Conservation (phyloP, 2,888 invertebrate species). For the Maniola hyperantus region DNA sequence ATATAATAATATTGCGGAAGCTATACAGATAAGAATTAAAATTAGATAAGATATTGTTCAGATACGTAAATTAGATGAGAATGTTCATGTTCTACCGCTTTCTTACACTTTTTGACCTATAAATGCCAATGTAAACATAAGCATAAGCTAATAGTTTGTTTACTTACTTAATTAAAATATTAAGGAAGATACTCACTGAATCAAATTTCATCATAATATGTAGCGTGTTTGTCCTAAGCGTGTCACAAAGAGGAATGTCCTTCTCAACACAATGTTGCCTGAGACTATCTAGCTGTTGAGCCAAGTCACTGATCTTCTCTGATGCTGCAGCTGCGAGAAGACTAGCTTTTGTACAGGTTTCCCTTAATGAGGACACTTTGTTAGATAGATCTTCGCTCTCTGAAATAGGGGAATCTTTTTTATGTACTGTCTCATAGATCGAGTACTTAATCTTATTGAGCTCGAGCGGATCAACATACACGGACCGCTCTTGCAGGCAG, state of each 20-base stretch:
- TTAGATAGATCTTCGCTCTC: slow-evolving; percentile 82
- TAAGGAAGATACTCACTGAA: slow-evolving; percentile 67
- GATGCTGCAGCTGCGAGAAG: slow-evolving; percentile 79
- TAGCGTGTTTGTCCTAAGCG: slow-evolving; percentile 87
- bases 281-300: slow-evolving; percentile 81
- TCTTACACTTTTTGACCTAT: not conserved
- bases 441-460: too few species aligned
- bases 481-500: too few species aligned
- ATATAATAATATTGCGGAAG: not conserved
- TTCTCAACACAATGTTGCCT: slow-evolving; percentile 86
- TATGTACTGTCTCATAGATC: not conserved
- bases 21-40: not conserved
- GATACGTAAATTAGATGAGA: not conserved
- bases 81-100: not conserved
- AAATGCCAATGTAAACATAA: not conserved
- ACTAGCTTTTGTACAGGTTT: slow-evolving; percentile 80
- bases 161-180: not conserved
- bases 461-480: too few species aligned
- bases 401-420: slow-evolving; percentile 51
- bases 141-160: not conserved
- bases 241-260: slow-evolving; percentile 89
- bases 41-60: not conserved
- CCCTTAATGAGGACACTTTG: slow-evolving; percentile 81
- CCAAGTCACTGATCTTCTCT: slow-evolving; percentile 83
- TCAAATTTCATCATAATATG: slow-evolving; percentile 85